phyloP scores from a whole-genome alignment of 2,888 invertebrate species.

The Psylliodes chrysocephalus region DNA sequence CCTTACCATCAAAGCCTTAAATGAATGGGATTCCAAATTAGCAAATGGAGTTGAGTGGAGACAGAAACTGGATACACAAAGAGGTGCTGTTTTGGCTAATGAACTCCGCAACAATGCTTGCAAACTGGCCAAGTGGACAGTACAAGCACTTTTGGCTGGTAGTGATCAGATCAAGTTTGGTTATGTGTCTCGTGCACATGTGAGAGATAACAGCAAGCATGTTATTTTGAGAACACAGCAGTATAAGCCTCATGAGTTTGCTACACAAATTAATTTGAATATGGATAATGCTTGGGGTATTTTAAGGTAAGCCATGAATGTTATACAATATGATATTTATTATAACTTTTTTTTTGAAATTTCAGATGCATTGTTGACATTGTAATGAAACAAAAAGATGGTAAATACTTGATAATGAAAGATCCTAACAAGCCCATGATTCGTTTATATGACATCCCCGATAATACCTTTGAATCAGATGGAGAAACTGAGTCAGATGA shows the following conservation, averaged over 20 bases:
- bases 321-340: no score
- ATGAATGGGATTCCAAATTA: conserved; percentile 98
- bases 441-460: conserved; percentile 96
- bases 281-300: conserved; percentile 99
- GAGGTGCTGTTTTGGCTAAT: conserved; percentile 97
- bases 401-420: conserved; percentile 97
- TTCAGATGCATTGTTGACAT: conserved; percentile 89
- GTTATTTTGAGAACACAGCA: conserved; percentile 97
- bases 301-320: conserved; percentile 74
- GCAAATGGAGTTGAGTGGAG: conserved; percentile 99
- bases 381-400: conserved; percentile 96
- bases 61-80: conserved; percentile 95
- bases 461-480: conserved; percentile 98
- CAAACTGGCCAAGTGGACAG: conserved; percentile 99
- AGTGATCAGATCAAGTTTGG: conserved; percentile 95
- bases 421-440: conserved; percentile 99
- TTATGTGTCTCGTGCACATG: conserved; percentile 95
- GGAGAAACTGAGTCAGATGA: conserved; percentile 91
- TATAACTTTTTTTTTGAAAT: conserved; percentile 1
- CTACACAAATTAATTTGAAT: conserved; percentile 97
- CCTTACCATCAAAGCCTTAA: conserved; percentile 95
- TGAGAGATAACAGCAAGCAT: conserved; percentile 94
- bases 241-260: conserved; percentile 98
- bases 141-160: conserved; percentile 91
- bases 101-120: conserved; percentile 99